Conservation (phyloP, 2,888 invertebrate species). For the Tuberolachnus salignus region DNA sequence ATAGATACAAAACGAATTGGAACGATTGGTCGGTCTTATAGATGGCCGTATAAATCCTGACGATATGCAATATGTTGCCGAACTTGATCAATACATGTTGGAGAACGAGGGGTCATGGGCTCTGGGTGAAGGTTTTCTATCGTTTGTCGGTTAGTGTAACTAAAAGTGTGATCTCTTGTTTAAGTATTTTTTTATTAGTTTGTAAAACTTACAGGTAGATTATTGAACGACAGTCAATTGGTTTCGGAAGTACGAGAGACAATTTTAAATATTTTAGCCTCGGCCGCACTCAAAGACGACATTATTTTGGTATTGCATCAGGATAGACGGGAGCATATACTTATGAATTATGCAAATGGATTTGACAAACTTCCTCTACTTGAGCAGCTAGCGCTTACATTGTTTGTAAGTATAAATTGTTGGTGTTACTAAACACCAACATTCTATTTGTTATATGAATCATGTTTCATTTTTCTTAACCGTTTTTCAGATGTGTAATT, state of each 20-base stretch:
- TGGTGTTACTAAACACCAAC: not conserved
- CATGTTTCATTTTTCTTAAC: not conserved
- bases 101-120: slow-evolving; percentile 93
- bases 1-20: slow-evolving; percentile 76
- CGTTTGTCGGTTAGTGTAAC: slow-evolving; percentile 72
- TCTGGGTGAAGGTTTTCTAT: slow-evolving; percentile 83
- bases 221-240: slow-evolving; percentile 70
- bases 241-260: slow-evolving; percentile 70
- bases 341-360: slow-evolving; percentile 84
- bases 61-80: slow-evolving; percentile 78
- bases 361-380: slow-evolving; percentile 76
- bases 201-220: slow-evolving; percentile 64
- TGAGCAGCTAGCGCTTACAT: slow-evolving; percentile 80
- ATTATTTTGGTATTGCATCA: slow-evolving; percentile 87
- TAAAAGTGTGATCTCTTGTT: not conserved
- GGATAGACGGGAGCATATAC: slow-evolving; percentile 84
- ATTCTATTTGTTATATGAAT: not conserved
- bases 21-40: slow-evolving; percentile 72
- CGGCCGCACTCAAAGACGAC: slow-evolving; percentile 84
- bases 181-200: too few relatives aligned
- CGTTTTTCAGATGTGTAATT: slow-evolving; percentile 77
- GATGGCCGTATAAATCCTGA: slow-evolving; percentile 76
- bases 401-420: slow-evolving; percentile 71
- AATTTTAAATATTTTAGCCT: slow-evolving; percentile 75
- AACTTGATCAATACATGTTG: slow-evolving; percentile 85